Base-by-base conservation (phyloP, 2,113 vertebrate genomes). In the Dromaius novaehollandiae region DNA sequence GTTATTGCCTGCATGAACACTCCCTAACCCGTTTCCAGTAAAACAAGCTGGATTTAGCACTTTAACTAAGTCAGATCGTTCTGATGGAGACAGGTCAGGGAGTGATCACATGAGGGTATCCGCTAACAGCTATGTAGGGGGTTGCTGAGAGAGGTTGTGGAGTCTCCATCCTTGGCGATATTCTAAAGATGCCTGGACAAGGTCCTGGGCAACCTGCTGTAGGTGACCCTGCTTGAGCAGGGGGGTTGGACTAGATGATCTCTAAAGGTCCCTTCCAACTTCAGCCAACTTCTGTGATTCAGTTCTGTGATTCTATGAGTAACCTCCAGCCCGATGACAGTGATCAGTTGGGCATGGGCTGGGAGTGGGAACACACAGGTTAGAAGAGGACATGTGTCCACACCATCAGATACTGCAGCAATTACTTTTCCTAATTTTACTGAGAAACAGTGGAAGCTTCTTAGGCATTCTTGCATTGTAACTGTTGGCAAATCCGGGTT, bases 271-370 rank as follows among this genome's bases (percentile, higher is more conserved):
- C 55, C 55, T 28, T 30, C 55, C 55, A 56, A 56, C 26, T 13
- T 30, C 26, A 56, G 15, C 26, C 55, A 13, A n/a, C n/a, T 56
- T 56, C 55, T 30, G 28, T 56, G 55, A 56, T 56, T 56, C 55
- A 38, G 38, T 38, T 38, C 38, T 38, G 38, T 38, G 38, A 38
- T 38, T 38, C 38, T 56, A 19, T 51, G 9, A 5, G 4, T 36
- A n/a, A 56, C 48, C 63, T 58, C 50, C 42, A 21, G 21, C 32
- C 28, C 24, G 30, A 55, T 13, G 22, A 7, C 26, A n/a, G 36
- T 0, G 0, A 60, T 38, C 73, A 60, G 32, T 0, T 51, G 56
- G n/a, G 17, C 22, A n/a, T 9, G 19, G 38, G 14, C n/a, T 82
- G 77, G 51, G 15, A 36, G 19, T 5, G 3, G 34, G 28, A 79